Evolutionary conservation across 2,888 invertebrate genomes (phyloP).

Genomic region (Patella depressa): DNA sequence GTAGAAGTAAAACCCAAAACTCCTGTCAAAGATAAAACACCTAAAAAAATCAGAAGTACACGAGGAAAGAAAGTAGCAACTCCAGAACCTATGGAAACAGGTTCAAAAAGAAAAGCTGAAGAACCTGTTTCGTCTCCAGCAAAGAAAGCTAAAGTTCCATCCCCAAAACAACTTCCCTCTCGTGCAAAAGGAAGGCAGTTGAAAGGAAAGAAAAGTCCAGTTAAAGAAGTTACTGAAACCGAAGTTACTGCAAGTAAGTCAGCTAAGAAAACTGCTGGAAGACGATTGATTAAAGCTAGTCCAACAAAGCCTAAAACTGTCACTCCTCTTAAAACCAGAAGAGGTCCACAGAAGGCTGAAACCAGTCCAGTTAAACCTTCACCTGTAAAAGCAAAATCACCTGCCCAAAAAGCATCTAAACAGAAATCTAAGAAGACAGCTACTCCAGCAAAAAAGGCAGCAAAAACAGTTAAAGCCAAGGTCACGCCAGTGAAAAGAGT

Average conservation of each 20-base stretch:
- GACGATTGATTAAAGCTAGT: neutral
- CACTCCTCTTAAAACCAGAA: no score
- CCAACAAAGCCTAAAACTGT: neutral
- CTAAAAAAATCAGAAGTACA: no score
- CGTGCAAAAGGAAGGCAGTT: neutral
- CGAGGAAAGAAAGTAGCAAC: no score
- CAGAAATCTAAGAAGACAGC: neutral
- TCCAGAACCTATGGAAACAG: neutral
- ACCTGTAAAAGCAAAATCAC: neutral
- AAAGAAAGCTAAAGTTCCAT: neutral
- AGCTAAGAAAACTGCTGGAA: no score
- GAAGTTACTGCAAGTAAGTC: no score
- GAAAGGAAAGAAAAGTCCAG: neutral
- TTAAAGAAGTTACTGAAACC: neutral
- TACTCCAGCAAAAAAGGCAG: neutral
- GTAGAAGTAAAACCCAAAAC: no score
- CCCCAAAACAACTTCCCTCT: neutral
- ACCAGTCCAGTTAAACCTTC: neutral
- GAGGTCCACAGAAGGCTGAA: neutral
- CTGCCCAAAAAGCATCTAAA: neutral
- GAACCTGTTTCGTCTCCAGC: neutral
- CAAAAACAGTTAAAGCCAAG: neutral
- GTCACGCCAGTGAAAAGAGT: conserved; percentile 17
- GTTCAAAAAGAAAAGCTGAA: neutral
- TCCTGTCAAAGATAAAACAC: no score